Percentiles rank a stretch among this genome's conserved stretches.
Conservation (phyloP, 2,888 invertebrate genomes). For the Sericinus montela region DNA sequence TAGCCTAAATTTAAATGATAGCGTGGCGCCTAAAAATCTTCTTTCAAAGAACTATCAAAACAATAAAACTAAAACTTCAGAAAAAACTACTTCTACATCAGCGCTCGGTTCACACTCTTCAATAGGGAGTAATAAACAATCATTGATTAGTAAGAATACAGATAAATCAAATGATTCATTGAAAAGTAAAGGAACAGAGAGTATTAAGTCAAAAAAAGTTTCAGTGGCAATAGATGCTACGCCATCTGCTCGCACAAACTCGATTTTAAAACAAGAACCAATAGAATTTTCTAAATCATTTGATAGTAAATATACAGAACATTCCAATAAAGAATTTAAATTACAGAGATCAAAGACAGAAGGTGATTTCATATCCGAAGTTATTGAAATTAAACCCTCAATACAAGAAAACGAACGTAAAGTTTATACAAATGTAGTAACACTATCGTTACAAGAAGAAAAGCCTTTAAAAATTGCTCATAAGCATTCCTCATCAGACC, state of each 20-base stretch:
- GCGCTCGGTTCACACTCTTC: slow-evolving; percentile 68
- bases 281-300: slow-evolving; percentile 86
- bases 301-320: slow-evolving; percentile 56
- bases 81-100: slow-evolving; percentile 70
- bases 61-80: slow-evolving; percentile 54
- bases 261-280: slow-evolving; percentile 86
- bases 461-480: slow-evolving; percentile 78
- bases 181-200: slow-evolving; percentile 62
- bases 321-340: slow-evolving; percentile 49
- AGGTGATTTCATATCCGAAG: slow-evolving; percentile 46
- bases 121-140: slow-evolving; percentile 55
- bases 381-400: slow-evolving; percentile 19
- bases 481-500: slow-evolving; percentile 84
- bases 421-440: slow-evolving; percentile 62
- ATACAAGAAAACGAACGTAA: slow-evolving; percentile 34
- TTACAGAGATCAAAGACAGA: slow-evolving; percentile 66
- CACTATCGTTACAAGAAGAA: slow-evolving; percentile 47
- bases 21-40: slow-evolving; percentile 34
- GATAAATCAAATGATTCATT: slow-evolving; percentile 67
- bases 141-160: slow-evolving; percentile 40
- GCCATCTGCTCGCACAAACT: slow-evolving; percentile 84
- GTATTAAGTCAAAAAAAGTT: slow-evolving; percentile 81
- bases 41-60: slow-evolving; percentile 40
- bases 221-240: slow-evolving; percentile 90
- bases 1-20: slow-evolving; percentile 35